Base-by-base conservation (phyloP, 2,113 vertebrate genomes). In the Tupaia chinensis region DNA sequence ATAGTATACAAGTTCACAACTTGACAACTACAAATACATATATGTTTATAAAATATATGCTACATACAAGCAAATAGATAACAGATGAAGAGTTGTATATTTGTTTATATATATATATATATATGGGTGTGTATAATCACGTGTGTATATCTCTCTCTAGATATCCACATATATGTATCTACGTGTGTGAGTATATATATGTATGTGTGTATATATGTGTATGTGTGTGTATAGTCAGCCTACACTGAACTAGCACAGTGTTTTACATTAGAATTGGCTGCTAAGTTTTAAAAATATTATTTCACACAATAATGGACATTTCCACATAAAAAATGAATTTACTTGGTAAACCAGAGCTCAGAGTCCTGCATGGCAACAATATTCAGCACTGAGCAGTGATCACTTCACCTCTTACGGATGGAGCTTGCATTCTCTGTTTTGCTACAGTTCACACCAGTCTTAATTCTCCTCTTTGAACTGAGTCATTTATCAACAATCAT, bases 251-350 rank as follows among this genome's bases (percentile, higher is more conserved):
- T 10, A 32, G 20, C 44, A 13, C 29, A 61, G 20, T 27, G 20
- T 90, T 94, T 93, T 66, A 77, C 87, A 74, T 91, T 95, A 85
- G 61, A 88, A 68, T 91, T 56, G 16, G 5, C 73, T 95, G 32
- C 25, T 25, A 79, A 89, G 60, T 77, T 92, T 93, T 27, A 66
- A 73, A 94, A 76, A 17, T 15, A 69, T 91, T 44, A 44, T 5
- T 44, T 44, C 44, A 44, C 44, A 44, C 44, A 44, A 44, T 44
- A 44, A 44, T 4, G 44, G 83, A 29, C 7, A 80, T 87, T 94
- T 80, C 95, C 20, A 65, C 72, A 44, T 61, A 65, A 87, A 87
- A 72, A 54, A 56, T 23, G 19, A 76, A 66, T 44, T 10, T 60
- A n/a, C 1, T 19, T 69, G 12, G 25, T 56, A 23, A 77, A 10